phyloP scores from a whole-genome alignment of 1,140 invertebrate species.

The Caerostris extrusa region DNA sequence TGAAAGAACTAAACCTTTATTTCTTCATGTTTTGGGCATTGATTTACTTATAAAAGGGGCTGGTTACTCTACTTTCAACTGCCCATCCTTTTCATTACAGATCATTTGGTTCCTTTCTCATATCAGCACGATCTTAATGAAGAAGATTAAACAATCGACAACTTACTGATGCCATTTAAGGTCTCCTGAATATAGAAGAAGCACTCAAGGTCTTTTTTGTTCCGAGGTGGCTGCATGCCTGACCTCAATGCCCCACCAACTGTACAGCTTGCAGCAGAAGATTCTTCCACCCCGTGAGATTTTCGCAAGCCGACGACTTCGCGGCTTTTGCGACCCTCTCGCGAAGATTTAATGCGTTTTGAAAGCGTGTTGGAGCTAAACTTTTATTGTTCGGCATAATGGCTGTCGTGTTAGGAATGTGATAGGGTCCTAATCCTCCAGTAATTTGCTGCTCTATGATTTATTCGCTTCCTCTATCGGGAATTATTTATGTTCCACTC shows the following conservation, averaged over 20 bases:
- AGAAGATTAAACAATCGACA: not conserved
- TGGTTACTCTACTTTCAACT: too few species aligned
- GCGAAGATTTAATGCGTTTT: slow-evolving; percentile 8
- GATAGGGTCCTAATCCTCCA: not conserved
- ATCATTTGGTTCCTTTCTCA: too few species aligned
- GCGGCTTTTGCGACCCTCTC: slow-evolving; percentile 1
- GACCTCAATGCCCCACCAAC: slow-evolving; percentile 16
- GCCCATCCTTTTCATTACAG: too few species aligned
- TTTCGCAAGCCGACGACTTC: slow-evolving; percentile 37
- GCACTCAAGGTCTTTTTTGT: not conserved
- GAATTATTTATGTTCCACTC: slow-evolving; percentile 10
- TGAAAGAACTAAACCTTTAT: too few species aligned
- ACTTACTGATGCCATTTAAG: not conserved
- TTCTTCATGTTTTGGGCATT: too few species aligned
- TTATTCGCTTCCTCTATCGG: not conserved
- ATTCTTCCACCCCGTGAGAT: not conserved
- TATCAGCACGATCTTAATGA: too few species aligned
- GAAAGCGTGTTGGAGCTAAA: not conserved
- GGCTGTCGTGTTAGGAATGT: slow-evolving; percentile 1
- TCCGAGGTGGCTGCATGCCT: not conserved
- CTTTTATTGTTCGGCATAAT: slow-evolving; percentile 38
- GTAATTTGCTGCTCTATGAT: slow-evolving; percentile 23
- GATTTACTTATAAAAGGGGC: too few species aligned
- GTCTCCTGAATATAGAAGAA: not conserved
- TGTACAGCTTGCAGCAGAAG: not conserved